Evolutionary conservation across 2,797 vertebrate genomes (phyloP).

Genomic region (Danionella dracula): DNA sequence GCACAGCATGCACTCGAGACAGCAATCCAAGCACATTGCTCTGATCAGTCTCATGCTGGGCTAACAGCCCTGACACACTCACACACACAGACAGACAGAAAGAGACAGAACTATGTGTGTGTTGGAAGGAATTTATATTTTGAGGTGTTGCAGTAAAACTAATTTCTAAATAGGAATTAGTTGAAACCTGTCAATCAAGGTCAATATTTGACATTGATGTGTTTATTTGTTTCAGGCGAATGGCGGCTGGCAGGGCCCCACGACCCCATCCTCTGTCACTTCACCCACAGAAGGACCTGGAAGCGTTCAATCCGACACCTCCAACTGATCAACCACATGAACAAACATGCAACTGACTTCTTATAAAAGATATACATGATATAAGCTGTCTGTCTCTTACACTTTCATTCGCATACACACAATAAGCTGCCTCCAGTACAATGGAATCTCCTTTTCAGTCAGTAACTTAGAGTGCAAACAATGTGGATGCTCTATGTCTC

Average conservation of each 20-base stretch:
- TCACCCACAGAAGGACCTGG: constrained; percentile 99
- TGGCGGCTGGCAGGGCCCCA: constrained; percentile 94
- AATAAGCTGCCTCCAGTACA: too few species aligned
- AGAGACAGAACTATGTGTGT: neutral
- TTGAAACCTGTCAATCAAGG: constrained; percentile 35
- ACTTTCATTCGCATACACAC: too few species aligned
- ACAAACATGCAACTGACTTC: constrained; percentile 33
- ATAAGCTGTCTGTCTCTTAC: too few species aligned
- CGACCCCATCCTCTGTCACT: constrained; percentile 97
- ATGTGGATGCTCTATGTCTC: too few species aligned
- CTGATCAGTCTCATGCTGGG: constrained; percentile 86
- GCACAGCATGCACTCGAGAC: constrained; percentile 90
- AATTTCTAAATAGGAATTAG: neutral
- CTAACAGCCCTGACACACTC: constrained; percentile 91
- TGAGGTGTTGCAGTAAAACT: too few species aligned
- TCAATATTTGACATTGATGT: neutral
- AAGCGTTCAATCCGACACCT: constrained; percentile 98
- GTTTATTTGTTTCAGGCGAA: constrained; percentile 32
- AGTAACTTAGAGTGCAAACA: too few species aligned
- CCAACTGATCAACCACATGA: constrained; percentile 83
- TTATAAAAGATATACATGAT: too few species aligned
- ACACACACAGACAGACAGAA: constrained; percentile 47
- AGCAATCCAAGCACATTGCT: constrained; percentile 98
- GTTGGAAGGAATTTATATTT: too few species aligned
- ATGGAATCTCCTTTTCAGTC: too few species aligned